A percentile compares a stretch with the other conserved stretches of the same genome.
Evolutionary conservation across 2,888 invertebrate species (phyloP).

Genomic region (Vanessa cardui): DNA sequence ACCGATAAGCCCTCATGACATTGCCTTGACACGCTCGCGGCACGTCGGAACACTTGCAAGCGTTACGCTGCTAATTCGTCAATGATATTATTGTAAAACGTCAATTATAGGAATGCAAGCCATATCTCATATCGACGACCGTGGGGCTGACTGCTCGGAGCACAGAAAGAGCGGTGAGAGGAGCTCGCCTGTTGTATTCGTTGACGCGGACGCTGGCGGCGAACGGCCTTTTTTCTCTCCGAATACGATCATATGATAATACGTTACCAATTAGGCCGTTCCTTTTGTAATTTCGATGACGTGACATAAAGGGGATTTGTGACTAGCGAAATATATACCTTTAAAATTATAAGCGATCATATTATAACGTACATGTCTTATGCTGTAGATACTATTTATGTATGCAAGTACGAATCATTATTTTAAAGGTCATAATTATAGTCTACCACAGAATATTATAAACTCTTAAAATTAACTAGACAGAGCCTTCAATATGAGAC

Average conservation of each 20-base stretch:
- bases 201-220: neutral
- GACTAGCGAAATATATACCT: no score
- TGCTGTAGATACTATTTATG: no score
- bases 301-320: neutral
- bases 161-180: neutral
- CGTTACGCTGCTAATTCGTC: neutral
- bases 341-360: no score
- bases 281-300: slow-evolving; percentile 1
- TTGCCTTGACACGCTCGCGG: neutral
- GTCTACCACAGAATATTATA: no score
- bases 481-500: no score
- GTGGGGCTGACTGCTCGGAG: no score
- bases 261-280: slow-evolving; percentile 1
- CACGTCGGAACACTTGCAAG: neutral
- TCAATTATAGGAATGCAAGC: no score
- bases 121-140: no score
- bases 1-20: neutral
- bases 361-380: no score
- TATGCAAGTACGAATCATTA: no score
- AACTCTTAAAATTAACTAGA: no score
- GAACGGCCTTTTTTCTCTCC: neutral
- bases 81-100: neutral
- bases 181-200: neutral
- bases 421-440: no score
- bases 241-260: neutral